Conservation (phyloP, 2,113 vertebrate species). For the Physeter macrocephalus region DNA sequence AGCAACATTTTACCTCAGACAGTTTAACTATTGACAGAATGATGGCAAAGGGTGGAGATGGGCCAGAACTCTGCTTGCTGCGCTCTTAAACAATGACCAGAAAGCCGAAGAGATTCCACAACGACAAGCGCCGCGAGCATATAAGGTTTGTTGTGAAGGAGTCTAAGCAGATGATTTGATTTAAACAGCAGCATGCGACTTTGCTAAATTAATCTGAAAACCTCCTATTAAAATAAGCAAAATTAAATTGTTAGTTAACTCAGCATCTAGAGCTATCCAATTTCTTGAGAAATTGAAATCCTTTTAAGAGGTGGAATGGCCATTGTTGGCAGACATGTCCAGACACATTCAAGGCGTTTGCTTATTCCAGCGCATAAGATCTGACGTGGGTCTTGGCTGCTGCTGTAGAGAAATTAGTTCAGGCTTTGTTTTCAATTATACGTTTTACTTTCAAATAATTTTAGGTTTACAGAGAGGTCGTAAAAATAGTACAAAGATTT, state of each 20-base stretch:
- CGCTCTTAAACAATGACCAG: neutral
- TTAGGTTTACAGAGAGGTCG: neutral
- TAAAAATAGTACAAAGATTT: neutral
- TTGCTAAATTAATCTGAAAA: neutral
- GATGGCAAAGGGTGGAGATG: neutral
- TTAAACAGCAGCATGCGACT: neutral
- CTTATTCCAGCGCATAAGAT: fast-evolving
- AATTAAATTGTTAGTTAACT: neutral
- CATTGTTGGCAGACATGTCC: neutral
- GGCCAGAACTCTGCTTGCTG: neutral
- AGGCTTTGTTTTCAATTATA: neutral
- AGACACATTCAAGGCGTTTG: neutral
- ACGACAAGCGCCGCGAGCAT: neutral
- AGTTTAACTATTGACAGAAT: neutral
- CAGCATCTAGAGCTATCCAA: neutral
- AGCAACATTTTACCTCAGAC: neutral
- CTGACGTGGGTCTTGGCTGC: neutral
- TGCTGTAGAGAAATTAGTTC: neutral
- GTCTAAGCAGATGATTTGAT: neutral
- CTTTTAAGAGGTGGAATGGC: neutral
- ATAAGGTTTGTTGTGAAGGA: neutral
- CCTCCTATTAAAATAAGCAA: neutral
- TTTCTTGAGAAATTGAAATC: neutral
- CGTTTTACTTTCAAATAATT: neutral
- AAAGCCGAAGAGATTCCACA: neutral